Evolutionary conservation across 2,113 vertebrate genomes (phyloP).

Genomic region (Diphyllodes magnificus): DNA sequence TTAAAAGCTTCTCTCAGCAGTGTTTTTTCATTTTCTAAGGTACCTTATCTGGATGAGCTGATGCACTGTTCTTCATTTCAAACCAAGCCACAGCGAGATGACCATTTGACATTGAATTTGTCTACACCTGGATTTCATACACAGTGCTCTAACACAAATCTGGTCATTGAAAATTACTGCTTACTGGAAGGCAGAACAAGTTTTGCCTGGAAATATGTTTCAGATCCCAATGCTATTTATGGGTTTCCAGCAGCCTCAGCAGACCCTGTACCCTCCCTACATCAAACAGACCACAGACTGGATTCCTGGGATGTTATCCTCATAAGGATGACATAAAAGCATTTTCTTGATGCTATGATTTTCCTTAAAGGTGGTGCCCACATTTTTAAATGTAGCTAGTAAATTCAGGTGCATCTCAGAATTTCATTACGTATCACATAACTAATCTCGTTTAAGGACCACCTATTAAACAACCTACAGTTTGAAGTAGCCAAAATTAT

Average conservation of each 20-base stretch:
- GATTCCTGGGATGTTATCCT: slow-evolving; percentile 30
- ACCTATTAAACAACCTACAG: background rate
- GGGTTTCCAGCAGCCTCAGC: background rate
- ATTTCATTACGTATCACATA: background rate
- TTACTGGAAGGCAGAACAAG: background rate
- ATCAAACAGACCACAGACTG: slow-evolving; percentile 37
- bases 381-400: background rate
- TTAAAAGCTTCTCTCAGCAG: background rate
- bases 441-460: background rate
- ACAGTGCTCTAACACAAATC: background rate
- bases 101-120: background rate
- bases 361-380: slow-evolving; percentile 2
- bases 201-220: slow-evolving; percentile 6
- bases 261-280: background rate
- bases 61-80: background rate
- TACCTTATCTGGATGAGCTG: background rate
- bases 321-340: background rate
- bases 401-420: background rate
- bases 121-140: background rate
- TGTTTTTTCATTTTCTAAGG: background rate
- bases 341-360: background rate
- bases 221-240: background rate
- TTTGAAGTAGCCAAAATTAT: background rate
- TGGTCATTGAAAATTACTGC: background rate
- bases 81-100: background rate